Evolutionary conservation across 2,797 vertebrate genomes (phyloP), one percentile per base, ranked within the genome.

Genomic region (Danio tinwini): DNA sequence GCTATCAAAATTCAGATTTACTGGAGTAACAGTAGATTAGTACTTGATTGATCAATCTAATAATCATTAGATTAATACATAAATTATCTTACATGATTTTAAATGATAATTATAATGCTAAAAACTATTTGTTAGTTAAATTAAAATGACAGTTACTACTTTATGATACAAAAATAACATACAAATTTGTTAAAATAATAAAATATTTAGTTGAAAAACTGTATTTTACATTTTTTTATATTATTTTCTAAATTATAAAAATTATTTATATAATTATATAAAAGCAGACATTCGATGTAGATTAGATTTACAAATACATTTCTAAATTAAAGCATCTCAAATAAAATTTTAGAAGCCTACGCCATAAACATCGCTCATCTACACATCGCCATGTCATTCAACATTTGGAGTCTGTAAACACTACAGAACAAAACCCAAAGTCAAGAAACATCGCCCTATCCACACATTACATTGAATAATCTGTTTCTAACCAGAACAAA

Each of bases 401-500:
- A 59, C 42, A 61, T 11, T 45, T 74, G n/a, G 8, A 44, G 49
- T 37, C 63, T 56, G 16, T 58, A 39, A 45, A 45, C 47, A 45
- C 74, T 65, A 47, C 19, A 40, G n/a, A 6, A 49, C 5, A 13
- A 49, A 47, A 49, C 47, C 47, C 6, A 78, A 6, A 37, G n/a
- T n/a, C 6, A 37, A 44, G 29, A 19, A 62, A 21, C 29, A 70
- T 64, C 39, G 40, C 52, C 75, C 42, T 17, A 53, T 11, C 5
- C n/a, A 59, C 56, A 62, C 37, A 78, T 29, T 62, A 29, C 4
- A n/a, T n/a, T n/a, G 58, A 61, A 67, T 53, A 65, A 53, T 58
- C 17, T 6, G 65, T 58, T 70, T 69, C 64, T 40, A 78, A 78
- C 69, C 50, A 52, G 58, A 53, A 37, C 67, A 70, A 53, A 79